Evolutionary conservation across 2,113 vertebrate genomes (phyloP), one percentile per base, ranked within the genome.

Genomic region (Dicaeum eximium): DNA sequence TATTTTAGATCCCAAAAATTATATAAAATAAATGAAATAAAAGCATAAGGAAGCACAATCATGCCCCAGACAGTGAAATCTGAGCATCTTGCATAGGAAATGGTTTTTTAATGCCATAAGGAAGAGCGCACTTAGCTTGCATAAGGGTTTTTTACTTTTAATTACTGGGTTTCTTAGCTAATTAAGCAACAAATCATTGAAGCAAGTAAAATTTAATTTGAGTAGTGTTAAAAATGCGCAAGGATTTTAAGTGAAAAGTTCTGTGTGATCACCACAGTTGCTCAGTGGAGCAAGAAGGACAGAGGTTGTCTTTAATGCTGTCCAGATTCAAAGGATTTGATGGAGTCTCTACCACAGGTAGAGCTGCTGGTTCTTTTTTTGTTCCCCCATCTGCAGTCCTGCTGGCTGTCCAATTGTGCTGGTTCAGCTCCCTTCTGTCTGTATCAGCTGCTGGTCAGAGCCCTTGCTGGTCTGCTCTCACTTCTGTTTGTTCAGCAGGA

Each of bases 391-490:
- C 16, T n/a, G 14, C 30, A 65, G 13, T 77, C 30, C 42, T 50
- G 11, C 44, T 57, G 54, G 20, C 22, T 74, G 27, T 79, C 69
- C 60, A 27, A 31, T 18, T 56, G 30, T 70, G 9, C 37, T 66
- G 11, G 13, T 45, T 81, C 50, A 69, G 53, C 37, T 86, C 30
- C 1, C 0, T 80, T 92, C 40, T 77, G 19, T 33, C 45, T 61
- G 0, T 40, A 24, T 65, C 33, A 47, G 8, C 80, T 80, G 71
- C 71, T 75, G 9, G 21, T 86, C 48, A 62, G 44, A 74, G 30
- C 3, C 30, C 56, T 79, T 0, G 0, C 38, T 78, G 69, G 13
- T 78, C 42, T 77, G 13, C 17, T 77, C 21, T 80, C 5, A 3
- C 37, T 77, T 90, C 24, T 61, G 8, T 69, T 95, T 86, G 42